phyloP scores from a whole-genome alignment of 2,888 invertebrate species.

The Trachelus tabidus region DNA sequence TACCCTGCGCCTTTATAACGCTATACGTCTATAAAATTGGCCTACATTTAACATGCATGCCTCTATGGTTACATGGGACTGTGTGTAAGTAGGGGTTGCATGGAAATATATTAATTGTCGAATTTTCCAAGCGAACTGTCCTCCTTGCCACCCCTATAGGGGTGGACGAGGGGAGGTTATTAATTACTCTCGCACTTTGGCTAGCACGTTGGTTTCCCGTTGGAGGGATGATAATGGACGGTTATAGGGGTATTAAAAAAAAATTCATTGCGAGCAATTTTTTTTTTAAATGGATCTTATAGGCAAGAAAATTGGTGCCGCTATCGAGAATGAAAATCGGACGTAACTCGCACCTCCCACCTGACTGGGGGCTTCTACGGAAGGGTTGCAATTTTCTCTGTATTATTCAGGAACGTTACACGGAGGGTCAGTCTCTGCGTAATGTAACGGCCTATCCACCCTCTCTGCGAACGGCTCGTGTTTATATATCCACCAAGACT shows the following conservation, averaged over 20 bases:
- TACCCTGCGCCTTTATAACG: conserved; percentile 25
- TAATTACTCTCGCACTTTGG: neutral
- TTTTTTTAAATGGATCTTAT: neutral
- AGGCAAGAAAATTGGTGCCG: neutral
- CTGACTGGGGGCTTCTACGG: conserved; percentile 15
- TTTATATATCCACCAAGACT: conserved; percentile 11
- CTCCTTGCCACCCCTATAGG: neutral
- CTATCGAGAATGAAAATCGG: conserved; percentile 35
- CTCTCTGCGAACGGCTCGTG: neutral
- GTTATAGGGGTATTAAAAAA: neutral
- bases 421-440: conserved; percentile 27
- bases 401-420: conserved; percentile 32
- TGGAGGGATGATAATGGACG: neutral
- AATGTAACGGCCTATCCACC: conserved; percentile 26
- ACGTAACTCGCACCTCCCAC: conserved; percentile 42
- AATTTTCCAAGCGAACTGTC: conserved; percentile 49
- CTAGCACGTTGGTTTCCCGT: neutral
- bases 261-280: neutral
- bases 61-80: neutral
- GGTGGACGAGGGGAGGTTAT: neutral
- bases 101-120: conserved; percentile 58
- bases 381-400: conserved; percentile 31
- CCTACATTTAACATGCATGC: conserved; percentile 32
- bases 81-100: conserved; percentile 3
- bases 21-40: conserved; percentile 20